Evolutionary conservation across 1,140 invertebrate genomes (phyloP), one percentile per base, ranked within the genome.

Genomic region (Tribolium castaneum): DNA sequence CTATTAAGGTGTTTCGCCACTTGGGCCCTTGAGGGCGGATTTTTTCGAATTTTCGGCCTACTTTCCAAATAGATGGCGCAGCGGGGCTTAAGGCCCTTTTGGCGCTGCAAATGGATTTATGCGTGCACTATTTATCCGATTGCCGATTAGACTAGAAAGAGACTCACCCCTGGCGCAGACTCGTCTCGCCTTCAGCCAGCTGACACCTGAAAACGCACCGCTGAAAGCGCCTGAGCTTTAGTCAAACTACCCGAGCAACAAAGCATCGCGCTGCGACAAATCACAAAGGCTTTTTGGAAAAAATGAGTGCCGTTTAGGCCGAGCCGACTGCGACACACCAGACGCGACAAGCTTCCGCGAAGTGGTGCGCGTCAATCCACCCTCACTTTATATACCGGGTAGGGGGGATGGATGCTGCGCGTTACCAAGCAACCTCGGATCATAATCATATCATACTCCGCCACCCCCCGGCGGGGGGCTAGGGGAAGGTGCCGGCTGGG

Each of bases 371-470:
- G 76, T 72, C 49, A 22, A 78, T 77, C 78, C 81, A 80, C 82
- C 82, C 83, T 78, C 78, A 73, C 35, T 76, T 80, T 81, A 83
- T 84, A 83, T 84, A 84, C 73, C 51, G 52, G 78, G 79, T 76
- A 72, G 83, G 70, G 83, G 83, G 84, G 82, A 83, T 82, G 82
- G 83, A 85, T 80, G 81, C 84, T 85, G 83, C 84, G 83, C 83
- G 84, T 85, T 83, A 70, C 84, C 78, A 80, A 80, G 84, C 83
- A 84, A 85, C 84, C 76, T 71, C 75, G 84, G 83, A 85, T 85
- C 82, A 85, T 85, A 85, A 85, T 85, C 84, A 84, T 84, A 85
- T 85, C 84, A 83, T 85, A 82, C 82, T 78, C 80, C 80, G 62
- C 82, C 80, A 54, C 59, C 76, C 56, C 35, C 30, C 52, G 25